Evolutionary conservation across 2,113 vertebrate genomes (phyloP), one percentile per base, ranked within the genome.

Genomic region (Neolamprologus tretocephalus): DNA sequence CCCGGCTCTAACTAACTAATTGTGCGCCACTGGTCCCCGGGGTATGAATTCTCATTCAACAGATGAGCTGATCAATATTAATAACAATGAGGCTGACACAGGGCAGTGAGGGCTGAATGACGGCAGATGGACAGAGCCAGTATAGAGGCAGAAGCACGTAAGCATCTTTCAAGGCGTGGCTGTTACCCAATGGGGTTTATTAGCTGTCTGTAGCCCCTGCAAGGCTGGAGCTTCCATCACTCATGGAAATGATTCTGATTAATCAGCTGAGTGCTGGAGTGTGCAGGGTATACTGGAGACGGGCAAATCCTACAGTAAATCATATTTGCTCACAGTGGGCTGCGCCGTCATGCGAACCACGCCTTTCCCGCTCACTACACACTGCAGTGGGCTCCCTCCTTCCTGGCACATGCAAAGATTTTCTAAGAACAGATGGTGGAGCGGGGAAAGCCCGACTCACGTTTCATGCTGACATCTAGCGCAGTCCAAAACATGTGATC

Each of bases 231-330:
- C 90, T 80, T 92, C 89, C 90, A 95, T 95, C 93, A 92, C 91
- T 95, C 95, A 91, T 90, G 82, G 78, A 94, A 92, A 95, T 93
- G 86, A 92, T 86, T 94, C 90, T 86, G 92, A 95, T 95, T 95
- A 93, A 96, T 96, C 94, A 93, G 92, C 84, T 90, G 93, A 95
- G 93, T 94, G 89, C 89, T 87, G 89, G 80, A 92, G 84, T 93
- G 88, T 88, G 89, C 47, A 78, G 40, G 82, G 37, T 49, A 37
- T 73, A 86, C 68, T 63, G 84, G 73, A 91, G 90, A 90, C 42
- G 82, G 85, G 86, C 88, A 91, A 19, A 33, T 86, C 58, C 71
- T 82, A 94, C 87, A 93, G 90, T 92, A 95, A 95, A 93, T 94
- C 93, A 92, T 86, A 73, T 87, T 80, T 79, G 57, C 82, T 87